Conservation (phyloP, 1,140 invertebrate genomes). For the Globodera ellingtonae region DNA sequence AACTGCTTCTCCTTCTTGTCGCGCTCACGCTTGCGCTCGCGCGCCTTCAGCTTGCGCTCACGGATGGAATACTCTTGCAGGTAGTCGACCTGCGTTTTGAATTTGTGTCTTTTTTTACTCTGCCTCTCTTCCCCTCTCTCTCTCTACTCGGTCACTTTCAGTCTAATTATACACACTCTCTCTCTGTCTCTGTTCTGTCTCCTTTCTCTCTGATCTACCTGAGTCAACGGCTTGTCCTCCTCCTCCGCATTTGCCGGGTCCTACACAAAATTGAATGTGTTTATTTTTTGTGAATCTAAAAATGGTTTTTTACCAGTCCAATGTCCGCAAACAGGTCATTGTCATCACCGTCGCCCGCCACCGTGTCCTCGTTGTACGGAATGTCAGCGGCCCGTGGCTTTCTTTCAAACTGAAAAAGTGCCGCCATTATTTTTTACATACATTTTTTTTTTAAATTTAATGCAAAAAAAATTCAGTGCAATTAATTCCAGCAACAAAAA, state of each 20-base stretch:
- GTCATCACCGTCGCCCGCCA: neutral
- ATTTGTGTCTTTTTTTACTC: too few species aligned
- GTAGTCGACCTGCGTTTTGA: slow-evolving; percentile 15
- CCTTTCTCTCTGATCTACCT: neutral
- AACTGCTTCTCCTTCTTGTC: slow-evolving; percentile 19
- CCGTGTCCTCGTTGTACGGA: neutral
- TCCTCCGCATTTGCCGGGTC: slow-evolving; percentile 7
- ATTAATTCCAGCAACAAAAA: neutral
- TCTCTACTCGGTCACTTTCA: too few species aligned
- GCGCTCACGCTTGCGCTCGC: slow-evolving; percentile 16
- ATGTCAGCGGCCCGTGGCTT: neutral
- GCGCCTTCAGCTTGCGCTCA: slow-evolving; percentile 21
- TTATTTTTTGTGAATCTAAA: too few species aligned
- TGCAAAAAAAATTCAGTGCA: neutral
- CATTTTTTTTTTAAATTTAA: neutral
- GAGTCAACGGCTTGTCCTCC: slow-evolving; percentile 10
- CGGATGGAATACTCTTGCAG: slow-evolving; percentile 24
- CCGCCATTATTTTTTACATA: neutral
- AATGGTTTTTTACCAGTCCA: neutral
- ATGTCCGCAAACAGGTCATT: slow-evolving; percentile 14
- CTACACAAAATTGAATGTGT: neutral
- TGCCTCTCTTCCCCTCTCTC: too few species aligned
- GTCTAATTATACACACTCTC: too few species aligned
- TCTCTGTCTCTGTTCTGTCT: neutral
- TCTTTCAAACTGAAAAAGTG: neutral